A percentile compares a stretch with the other conserved stretches of the same genome.
These are phyloP conservation scores for Popillia japonica DNA, from an alignment of 1,140 invertebrate genomes.

Conservation along the genomic window DNA sequence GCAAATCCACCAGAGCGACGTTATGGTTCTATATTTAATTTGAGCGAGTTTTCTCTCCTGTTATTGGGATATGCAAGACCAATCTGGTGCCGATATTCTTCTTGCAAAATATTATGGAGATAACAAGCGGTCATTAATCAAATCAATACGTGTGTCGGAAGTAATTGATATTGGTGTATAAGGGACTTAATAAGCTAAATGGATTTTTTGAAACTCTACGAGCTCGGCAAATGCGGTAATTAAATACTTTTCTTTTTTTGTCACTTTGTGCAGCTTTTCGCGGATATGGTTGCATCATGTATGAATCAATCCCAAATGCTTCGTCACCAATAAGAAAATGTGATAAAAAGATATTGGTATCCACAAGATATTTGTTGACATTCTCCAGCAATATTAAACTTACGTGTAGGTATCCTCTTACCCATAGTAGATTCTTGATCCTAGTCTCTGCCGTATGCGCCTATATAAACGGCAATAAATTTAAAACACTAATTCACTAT, in stretches of 20 bases:
- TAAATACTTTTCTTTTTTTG: slow-evolving; percentile 59
- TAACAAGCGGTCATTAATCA: slow-evolving; percentile 30
- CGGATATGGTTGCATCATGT: slow-evolving; percentile 53
- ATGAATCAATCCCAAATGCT: slow-evolving; percentile 49
- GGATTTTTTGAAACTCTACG: slow-evolving; percentile 58
- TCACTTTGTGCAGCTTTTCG: slow-evolving; percentile 12
- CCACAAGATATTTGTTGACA: no score
- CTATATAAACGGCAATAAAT: slow-evolving; percentile 61
- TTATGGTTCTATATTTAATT: slow-evolving; percentile 8
- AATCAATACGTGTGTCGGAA: slow-evolving; percentile 40
- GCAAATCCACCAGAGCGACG: slow-evolving; percentile 14
- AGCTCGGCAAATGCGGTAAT: slow-evolving; percentile 60
- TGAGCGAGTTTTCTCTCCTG: background rate
- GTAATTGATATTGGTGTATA: slow-evolving; percentile 52
- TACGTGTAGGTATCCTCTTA: background rate
- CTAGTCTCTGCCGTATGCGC: slow-evolving; percentile 59
- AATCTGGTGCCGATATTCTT: background rate
- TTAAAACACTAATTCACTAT: no score
- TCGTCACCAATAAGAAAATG: slow-evolving; percentile 53
- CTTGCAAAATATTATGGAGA: background rate
- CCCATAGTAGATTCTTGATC: slow-evolving; percentile 40
- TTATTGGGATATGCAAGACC: background rate
- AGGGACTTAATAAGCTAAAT: slow-evolving; percentile 60
- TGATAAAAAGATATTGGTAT: slow-evolving; percentile 40
- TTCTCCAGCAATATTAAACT: background rate